These are phyloP conservation scores for Burhinus bistriatus DNA, from an alignment of 2,113 vertebrate genomes.

Conservation along the genomic window DNA sequence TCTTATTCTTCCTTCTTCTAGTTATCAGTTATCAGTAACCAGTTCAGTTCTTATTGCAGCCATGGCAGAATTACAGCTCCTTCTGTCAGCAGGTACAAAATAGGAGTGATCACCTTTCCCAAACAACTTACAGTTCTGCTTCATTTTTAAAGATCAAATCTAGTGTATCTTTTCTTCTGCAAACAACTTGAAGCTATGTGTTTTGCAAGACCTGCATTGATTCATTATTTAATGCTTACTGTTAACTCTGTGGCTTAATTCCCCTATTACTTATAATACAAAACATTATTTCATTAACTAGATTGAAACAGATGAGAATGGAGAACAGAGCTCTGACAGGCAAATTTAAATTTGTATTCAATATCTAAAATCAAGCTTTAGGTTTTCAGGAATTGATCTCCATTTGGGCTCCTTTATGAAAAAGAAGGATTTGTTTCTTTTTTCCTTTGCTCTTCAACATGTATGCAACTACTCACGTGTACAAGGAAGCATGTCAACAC, in stretches of 20 bases:
- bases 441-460: background rate
- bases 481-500: background rate
- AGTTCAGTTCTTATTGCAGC: background rate
- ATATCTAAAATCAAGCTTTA: background rate
- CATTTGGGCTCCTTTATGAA: background rate
- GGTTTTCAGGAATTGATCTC: conserved; percentile 8
- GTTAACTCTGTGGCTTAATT: conserved; percentile 3
- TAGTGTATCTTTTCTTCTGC: background rate
- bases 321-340: background rate
- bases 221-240: conserved; percentile 17
- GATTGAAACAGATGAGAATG: conserved; percentile 17
- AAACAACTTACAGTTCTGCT: background rate
- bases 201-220: background rate
- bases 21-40: background rate
- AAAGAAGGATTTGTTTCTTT: background rate
- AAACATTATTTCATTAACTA: conserved; percentile 20
- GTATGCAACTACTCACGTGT: background rate
- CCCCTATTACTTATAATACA: conserved; percentile 11
- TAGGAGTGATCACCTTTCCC: background rate
- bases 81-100: background rate
- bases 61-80: background rate
- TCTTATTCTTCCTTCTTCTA: background rate
- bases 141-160: background rate
- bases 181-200: background rate
- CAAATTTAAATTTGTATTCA: background rate